These are phyloP conservation scores for Steinernema khuongi DNA, from an alignment of 1,140 invertebrate species.

Conservation along the genomic window DNA sequence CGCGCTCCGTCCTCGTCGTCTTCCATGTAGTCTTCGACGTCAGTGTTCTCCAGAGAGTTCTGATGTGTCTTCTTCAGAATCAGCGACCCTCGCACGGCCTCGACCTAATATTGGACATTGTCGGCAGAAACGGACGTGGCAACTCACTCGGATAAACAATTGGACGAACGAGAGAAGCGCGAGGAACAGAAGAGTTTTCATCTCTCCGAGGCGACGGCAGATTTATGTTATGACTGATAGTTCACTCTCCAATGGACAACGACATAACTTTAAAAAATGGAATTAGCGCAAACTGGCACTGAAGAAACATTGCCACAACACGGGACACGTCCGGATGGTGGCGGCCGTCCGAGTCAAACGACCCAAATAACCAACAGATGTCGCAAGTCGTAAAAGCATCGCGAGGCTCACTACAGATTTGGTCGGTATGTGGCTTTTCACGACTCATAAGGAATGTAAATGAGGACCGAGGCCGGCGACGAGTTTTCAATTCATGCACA, in stretches of 20 bases:
- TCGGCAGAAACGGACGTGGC: constrained; percentile 19
- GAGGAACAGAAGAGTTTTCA: not conserved
- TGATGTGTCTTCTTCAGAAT: constrained; percentile 20
- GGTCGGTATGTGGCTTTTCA: too few species aligned
- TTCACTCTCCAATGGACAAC: not conserved
- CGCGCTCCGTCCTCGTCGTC: not conserved
- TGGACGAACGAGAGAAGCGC: constrained; percentile 10
- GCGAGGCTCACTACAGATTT: not conserved
- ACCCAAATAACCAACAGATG: constrained; percentile 8
- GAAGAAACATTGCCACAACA: not conserved
- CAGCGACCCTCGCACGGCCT: constrained; percentile 20
- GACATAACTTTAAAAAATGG: not conserved
- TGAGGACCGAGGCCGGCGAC: too few species aligned
- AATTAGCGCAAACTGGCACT: not conserved
- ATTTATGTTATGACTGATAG: not conserved
- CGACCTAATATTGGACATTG: constrained; percentile 24
- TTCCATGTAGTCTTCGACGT: not conserved
- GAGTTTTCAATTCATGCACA: too few species aligned
- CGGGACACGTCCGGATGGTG: not conserved
- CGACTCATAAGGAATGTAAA: too few species aligned
- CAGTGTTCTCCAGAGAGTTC: constrained; percentile 5
- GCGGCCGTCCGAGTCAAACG: not conserved
- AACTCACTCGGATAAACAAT: constrained; percentile 1
- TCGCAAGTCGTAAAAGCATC: constrained; percentile 3
- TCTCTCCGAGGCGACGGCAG: not conserved